Conservation (phyloP, 2,888 invertebrate species). For the Abscondita cerata region DNA sequence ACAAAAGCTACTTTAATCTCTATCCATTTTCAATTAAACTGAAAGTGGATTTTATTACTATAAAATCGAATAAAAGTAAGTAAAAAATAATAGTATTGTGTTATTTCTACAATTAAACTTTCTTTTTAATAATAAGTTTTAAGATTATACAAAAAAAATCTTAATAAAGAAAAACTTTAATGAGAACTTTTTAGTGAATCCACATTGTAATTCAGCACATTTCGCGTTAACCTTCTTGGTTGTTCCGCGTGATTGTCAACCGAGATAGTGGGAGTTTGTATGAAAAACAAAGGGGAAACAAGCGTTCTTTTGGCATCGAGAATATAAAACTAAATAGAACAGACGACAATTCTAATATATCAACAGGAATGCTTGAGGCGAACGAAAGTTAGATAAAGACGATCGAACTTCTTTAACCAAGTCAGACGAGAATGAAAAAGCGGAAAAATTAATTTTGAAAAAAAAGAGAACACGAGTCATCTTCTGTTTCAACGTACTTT, state of each 20-base stretch:
- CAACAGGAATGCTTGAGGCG: slow-evolving; percentile 36
- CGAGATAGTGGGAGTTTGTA: slow-evolving; percentile 23
- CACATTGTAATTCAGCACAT: slow-evolving; percentile 9
- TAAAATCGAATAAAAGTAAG: no score
- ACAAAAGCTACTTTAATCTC: no score
- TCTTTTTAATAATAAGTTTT: no score
- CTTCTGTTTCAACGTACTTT: slow-evolving; percentile 33
- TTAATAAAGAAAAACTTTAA: no score
- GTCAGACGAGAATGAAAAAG: not conserved
- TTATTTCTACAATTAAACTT: no score
- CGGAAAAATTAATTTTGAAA: slow-evolving; percentile 24
- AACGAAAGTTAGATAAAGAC: slow-evolving; percentile 25
- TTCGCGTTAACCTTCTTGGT: slow-evolving; percentile 23
- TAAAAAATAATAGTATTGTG: no score
- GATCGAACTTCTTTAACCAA: not conserved
- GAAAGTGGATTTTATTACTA: no score
- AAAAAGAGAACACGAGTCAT: slow-evolving; percentile 28
- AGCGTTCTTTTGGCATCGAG: slow-evolving; percentile 33
- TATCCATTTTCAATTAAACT: no score
- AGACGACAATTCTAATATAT: slow-evolving; percentile 45
- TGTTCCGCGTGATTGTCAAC: slow-evolving; percentile 27
- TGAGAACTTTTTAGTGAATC: slow-evolving; percentile 1
- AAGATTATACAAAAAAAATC: no score
- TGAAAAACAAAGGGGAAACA: slow-evolving; percentile 27
- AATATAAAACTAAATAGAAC: slow-evolving; percentile 46